A percentile compares a stretch with the other conserved stretches of the same genome.
Conservation (phyloP, 2,113 vertebrate species). For the Limnothrissa miodon region DNA sequence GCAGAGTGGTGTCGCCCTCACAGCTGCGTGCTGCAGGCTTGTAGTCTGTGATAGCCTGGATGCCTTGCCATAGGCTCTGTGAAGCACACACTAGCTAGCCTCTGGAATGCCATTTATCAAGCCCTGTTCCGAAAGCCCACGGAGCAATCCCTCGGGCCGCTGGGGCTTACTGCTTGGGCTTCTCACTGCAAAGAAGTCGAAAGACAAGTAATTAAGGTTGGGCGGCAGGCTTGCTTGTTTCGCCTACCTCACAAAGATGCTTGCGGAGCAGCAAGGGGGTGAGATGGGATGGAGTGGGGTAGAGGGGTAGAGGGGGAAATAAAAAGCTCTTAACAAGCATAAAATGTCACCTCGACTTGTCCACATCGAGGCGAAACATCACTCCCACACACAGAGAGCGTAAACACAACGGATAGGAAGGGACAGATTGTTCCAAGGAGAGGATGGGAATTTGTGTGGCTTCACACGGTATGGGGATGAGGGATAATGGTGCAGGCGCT, state of each 20-base stretch:
- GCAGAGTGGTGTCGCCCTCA: too few species aligned
- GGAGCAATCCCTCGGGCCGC: background rate
- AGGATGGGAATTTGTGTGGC: background rate
- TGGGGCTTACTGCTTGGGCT: background rate
- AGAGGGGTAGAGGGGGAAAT: background rate
- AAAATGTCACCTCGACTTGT: constrained; percentile 22
- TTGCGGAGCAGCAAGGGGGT: background rate
- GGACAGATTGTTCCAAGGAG: background rate
- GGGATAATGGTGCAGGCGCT: too few species aligned
- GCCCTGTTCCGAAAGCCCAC: background rate
- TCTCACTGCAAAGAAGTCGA: background rate
- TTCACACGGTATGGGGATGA: background rate
- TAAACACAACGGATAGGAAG: background rate
- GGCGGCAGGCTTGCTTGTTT: constrained; percentile 7
- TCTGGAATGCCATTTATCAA: background rate
- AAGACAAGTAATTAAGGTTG: constrained; percentile 5
- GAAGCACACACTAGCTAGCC: background rate
- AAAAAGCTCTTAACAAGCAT: background rate
- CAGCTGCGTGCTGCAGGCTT: too few species aligned
- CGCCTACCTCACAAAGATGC: background rate
- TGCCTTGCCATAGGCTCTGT: too few species aligned
- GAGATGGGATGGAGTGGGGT: background rate
- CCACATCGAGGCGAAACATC: background rate
- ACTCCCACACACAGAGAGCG: background rate
- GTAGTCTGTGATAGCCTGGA: too few species aligned